Evolutionary conservation across 1,140 invertebrate species (phyloP).

Genomic region (Venustaconcha ellipsiformis): DNA sequence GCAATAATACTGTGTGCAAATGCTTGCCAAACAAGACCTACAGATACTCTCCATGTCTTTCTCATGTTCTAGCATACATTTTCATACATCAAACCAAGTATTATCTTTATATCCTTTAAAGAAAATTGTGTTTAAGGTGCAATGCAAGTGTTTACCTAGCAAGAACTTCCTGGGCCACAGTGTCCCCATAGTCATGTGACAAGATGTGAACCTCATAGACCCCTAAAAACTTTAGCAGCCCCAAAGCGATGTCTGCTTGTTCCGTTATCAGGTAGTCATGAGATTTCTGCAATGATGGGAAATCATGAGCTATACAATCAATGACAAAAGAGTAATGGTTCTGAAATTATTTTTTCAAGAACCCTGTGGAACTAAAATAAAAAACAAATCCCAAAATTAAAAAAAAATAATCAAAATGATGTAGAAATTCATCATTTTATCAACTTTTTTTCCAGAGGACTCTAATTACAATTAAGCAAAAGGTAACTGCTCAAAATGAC

Average conservation of each 20-base stretch:
- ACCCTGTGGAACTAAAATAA: not conserved
- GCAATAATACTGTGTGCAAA: too few relatives aligned
- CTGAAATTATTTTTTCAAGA: not conserved
- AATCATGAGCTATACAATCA: not conserved
- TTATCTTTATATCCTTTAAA: too few relatives aligned
- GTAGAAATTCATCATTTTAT: too few relatives aligned
- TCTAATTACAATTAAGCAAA: too few relatives aligned
- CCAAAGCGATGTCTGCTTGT: conserved; percentile 63
- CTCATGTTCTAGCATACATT: too few relatives aligned
- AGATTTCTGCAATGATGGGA: conserved; percentile 39
- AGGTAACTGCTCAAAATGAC: too few relatives aligned
- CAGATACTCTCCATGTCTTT: too few relatives aligned
- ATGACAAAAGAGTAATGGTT: not conserved
- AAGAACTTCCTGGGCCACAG: conserved; percentile 65
- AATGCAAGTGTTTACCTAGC: conserved; percentile 38
- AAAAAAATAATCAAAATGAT: too few relatives aligned
- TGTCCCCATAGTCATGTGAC: conserved; percentile 69
- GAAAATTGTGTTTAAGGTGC: too few relatives aligned
- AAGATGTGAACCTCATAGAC: conserved; percentile 58
- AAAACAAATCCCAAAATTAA: not conserved
- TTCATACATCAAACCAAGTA: too few relatives aligned
- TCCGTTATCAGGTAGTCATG: conserved; percentile 63
- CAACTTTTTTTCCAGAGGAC: too few relatives aligned
- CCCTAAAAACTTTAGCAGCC: conserved; percentile 38
- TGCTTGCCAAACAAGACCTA: too few relatives aligned